Percentiles rank a stretch among this genome's conserved stretches.
Evolutionary conservation across 2,113 vertebrate genomes (phyloP).

Genomic region (Haemorhous mexicanus): DNA sequence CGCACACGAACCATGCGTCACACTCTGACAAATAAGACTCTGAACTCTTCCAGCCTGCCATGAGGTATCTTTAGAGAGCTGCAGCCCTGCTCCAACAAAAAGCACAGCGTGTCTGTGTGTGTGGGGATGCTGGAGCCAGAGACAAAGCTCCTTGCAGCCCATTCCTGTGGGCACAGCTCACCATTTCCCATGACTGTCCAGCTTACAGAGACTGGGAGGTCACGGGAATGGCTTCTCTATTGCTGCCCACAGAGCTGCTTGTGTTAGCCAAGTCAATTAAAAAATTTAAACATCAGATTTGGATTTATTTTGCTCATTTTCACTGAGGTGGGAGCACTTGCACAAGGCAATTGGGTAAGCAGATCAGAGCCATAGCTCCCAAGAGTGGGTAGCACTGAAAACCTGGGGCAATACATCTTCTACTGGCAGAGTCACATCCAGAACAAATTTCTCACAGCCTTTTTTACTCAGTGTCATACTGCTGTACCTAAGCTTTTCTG

Average conservation of each 20-base stretch:
- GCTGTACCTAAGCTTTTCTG: background rate
- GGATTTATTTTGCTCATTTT: background rate
- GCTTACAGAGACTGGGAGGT: background rate
- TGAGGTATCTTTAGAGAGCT: background rate
- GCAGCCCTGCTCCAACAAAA: background rate
- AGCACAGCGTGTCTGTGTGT: fast-evolving
- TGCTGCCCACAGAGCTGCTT: background rate
- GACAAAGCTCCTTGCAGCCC: background rate
- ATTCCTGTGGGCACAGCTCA: background rate
- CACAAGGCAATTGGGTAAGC: background rate
- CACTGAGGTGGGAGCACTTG: background rate
- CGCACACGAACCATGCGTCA: fast-evolving
- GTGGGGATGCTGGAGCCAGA: background rate
- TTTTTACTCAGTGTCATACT: background rate
- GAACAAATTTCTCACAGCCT: background rate
- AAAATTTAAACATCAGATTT: background rate
- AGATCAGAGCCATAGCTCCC: background rate
- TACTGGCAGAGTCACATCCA: background rate
- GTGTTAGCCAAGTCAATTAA: background rate
- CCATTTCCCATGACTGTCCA: background rate
- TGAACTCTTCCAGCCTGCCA: background rate
- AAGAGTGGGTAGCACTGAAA: background rate
- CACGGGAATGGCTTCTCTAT: background rate
- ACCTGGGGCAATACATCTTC: background rate
- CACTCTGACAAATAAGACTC: background rate